Evolutionary conservation across 2,113 vertebrate species (phyloP), one percentile per base, ranked within the genome.

Genomic region (Beaufortia kweichowensis): DNA sequence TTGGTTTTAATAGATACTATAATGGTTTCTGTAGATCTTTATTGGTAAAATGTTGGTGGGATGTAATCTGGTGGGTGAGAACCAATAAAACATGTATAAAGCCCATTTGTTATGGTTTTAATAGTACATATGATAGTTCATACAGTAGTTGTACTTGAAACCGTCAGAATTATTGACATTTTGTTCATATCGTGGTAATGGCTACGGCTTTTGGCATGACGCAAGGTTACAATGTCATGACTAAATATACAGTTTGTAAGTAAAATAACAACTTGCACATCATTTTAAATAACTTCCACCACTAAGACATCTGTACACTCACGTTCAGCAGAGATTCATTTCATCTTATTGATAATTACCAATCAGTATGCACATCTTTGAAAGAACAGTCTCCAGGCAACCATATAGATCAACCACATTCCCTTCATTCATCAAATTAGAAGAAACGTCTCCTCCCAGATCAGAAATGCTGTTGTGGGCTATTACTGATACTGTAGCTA

Each of bases 301-400:
- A 59, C 19, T 19, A 57, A 26, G 31, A 5, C 19, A 29, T 68
- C 35, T 77, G 19, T 69, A 50, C 21, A 2, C 26, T 55, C 50
- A 19, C 23, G 48, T 59, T 61, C 59, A 75, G 74, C 31, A 39
- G 63, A 69, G 64, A 29, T 48, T 67, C 26, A 60, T 56, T 31
- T 66, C 68, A 35, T 64, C 33, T 65, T 66, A 62, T 56, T 69
- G 64, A 48, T 75, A 81, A 83, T 79, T 63, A 79, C 75, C 78
- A 64, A 78, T 81, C 41, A 33, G 65, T 65, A 69, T 50, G 61
- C 62, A 56, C 15, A 55, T 31, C 50, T 79, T 59, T 73, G 23
- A 71, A 69, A 28, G 28, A 68, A 67, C 39, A 33, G 79, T 84
- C 56, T 61, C 79, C 53, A 77, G 63, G 79, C 79, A 84, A 81